These are phyloP conservation scores for Hippoglossus stenolepis DNA, from an alignment of 2,113 vertebrate species.

Conservation along the genomic window DNA sequence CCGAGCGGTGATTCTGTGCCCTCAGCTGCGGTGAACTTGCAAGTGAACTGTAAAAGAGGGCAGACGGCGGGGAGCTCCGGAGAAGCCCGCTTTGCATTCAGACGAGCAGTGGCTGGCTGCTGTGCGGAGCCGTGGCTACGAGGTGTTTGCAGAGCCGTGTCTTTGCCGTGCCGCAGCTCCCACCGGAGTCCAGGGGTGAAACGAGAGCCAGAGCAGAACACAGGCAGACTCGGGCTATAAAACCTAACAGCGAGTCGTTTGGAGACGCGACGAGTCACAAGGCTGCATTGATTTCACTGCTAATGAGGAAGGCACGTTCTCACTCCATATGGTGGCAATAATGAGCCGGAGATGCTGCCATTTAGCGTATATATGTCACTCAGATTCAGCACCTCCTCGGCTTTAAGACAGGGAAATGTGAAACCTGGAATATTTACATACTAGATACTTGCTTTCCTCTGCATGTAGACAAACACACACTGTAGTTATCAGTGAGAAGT, in stretches of 20 bases:
- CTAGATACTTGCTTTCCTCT: neutral
- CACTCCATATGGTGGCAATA: constrained; percentile 19
- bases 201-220: constrained; percentile 59
- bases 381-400: neutral
- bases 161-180: constrained; percentile 44
- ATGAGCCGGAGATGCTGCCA: constrained; percentile 40
- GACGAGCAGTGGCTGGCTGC: constrained; percentile 11
- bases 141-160: constrained; percentile 52
- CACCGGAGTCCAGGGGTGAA: constrained; percentile 57
- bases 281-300: constrained; percentile 52
- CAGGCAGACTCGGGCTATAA: constrained; percentile 39
- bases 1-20: constrained; percentile 45
- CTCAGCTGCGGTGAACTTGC: constrained; percentile 38
- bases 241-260: constrained; percentile 51
- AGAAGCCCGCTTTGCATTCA: constrained; percentile 47
- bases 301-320: constrained; percentile 43
- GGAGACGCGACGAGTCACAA: constrained; percentile 37
- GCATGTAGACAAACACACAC: constrained; percentile 32
- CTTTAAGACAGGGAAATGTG: constrained; percentile 16
- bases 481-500: constrained; percentile 4
- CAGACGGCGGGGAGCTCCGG: constrained; percentile 20
- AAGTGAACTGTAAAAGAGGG: constrained; percentile 41
- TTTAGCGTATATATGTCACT: neutral
- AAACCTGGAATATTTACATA: constrained; percentile 11
- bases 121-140: constrained; percentile 12